phyloP scores from a whole-genome alignment of 2,888 invertebrate species.

The Toxonevra muliebris region DNA sequence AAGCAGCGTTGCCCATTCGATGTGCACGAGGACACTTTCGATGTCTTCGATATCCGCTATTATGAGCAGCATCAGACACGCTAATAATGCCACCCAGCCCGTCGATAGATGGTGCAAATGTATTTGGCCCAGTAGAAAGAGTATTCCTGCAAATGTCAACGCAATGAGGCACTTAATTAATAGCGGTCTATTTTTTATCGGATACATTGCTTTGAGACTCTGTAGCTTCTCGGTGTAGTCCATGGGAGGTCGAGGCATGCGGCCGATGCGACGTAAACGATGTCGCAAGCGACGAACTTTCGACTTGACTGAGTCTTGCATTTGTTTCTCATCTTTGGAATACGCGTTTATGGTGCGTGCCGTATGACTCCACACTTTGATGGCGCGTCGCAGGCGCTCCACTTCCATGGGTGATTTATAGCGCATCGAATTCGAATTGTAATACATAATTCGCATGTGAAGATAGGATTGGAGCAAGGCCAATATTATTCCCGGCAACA shows the following conservation, averaged over 20 bases:
- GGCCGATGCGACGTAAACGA: slow-evolving; percentile 36
- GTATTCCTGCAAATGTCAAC: slow-evolving; percentile 23
- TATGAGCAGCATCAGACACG: slow-evolving; percentile 36
- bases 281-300: slow-evolving; percentile 38
- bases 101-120: slow-evolving; percentile 24
- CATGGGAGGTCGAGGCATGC: slow-evolving; percentile 45
- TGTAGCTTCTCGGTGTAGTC: slow-evolving; percentile 35
- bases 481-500: slow-evolving; percentile 38
- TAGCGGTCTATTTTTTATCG: slow-evolving; percentile 29
- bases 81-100: slow-evolving; percentile 41
- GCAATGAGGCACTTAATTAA: slow-evolving; percentile 32
- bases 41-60: slow-evolving; percentile 37
- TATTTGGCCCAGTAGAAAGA: slow-evolving; percentile 21
- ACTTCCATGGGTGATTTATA: slow-evolving; percentile 35
- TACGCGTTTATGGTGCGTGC: slow-evolving; percentile 37
- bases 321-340: slow-evolving; percentile 41
- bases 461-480: slow-evolving; percentile 36
- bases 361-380: slow-evolving; percentile 36
- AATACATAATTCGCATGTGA: slow-evolving; percentile 37
- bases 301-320: slow-evolving; percentile 34
- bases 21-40: slow-evolving; percentile 38
- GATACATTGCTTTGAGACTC: slow-evolving; percentile 30
- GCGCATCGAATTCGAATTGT: slow-evolving; percentile 37
- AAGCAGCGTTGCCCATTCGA: slow-evolving; percentile 43
- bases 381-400: slow-evolving; percentile 38